These are phyloP conservation scores for Steinernema feltiae DNA, from an alignment of 1,140 invertebrate species.

Conservation along the genomic window DNA sequence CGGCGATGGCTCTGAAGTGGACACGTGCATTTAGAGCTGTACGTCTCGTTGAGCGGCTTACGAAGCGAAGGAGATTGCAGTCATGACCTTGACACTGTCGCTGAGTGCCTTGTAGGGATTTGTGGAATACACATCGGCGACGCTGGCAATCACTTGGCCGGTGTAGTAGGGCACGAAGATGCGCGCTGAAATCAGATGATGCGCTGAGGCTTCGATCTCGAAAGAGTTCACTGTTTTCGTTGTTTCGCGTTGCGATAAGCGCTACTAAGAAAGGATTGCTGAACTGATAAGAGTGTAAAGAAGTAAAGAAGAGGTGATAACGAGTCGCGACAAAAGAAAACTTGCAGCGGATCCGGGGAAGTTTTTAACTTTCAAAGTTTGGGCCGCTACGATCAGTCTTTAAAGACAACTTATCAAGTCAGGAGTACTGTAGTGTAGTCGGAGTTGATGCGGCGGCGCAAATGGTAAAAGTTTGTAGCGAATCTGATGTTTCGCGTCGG, in stretches of 20 bases:
- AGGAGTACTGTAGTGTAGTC: no score
- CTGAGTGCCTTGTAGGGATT: constrained; percentile 41
- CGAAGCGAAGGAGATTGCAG: constrained; percentile 44
- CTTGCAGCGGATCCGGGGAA: neutral
- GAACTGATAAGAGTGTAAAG: constrained; percentile 43
- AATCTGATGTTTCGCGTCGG: neutral
- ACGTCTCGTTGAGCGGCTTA: neutral
- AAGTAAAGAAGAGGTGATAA: constrained; percentile 46
- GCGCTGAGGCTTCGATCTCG: neutral
- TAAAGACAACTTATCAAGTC: no score
- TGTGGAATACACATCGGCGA: constrained; percentile 43
- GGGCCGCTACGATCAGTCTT: no score
- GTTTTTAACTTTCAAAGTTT: no score
- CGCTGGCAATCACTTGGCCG: constrained; percentile 54
- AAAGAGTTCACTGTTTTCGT: constrained; percentile 16
- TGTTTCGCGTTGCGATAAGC: constrained; percentile 1
- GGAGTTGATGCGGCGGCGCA: no score
- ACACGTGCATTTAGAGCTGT: neutral
- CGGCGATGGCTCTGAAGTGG: constrained; percentile 50
- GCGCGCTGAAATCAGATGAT: constrained; percentile 40
- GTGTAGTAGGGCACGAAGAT: constrained; percentile 57
- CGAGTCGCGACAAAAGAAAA: neutral
- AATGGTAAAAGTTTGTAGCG: no score
- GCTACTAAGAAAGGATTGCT: neutral
- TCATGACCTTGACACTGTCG: constrained; percentile 45